Evolutionary conservation across 53 echinoderm and acorn worm genomes (phyloP), one percentile per base, ranked within the genome.

Genomic region (Glandiceps talaboti): DNA sequence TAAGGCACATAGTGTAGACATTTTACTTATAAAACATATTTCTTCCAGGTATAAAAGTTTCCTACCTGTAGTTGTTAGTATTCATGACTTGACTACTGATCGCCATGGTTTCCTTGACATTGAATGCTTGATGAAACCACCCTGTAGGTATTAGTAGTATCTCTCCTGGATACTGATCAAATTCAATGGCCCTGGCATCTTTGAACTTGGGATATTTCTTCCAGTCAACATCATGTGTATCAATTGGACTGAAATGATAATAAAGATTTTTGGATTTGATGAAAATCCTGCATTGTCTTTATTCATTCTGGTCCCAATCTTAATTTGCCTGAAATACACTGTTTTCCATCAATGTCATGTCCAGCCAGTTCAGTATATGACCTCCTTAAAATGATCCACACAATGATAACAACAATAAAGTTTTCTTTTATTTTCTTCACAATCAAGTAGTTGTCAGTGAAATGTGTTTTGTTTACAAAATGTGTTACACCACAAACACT

Each of bases 71-170:
- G 84, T 93, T 93, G 6, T 85, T 87, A 0, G 75, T 80, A 76
- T 93, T 90, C 93, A 93, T 93, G 64, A 93, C 90, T 73, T 93
- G 93, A 28, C 93, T 83, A 78, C 93, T 93, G 64, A 93, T 87
- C 76, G 93, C 93, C 26, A 90, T 81, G 1, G 90, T 93, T 81
- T 86, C 93, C 73, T 86, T 33, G n/a, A 84, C 84, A 80, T 93
- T 93, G 83, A 82, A 88, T 1, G 93, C 93, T 76, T 93, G 93
- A 33, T 93, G 93, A 33, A 93, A 93, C 93, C 93, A 93, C 14
- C 93, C 93, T 1, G 88, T 84, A 25, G 93, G 93, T n/a, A 93
- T 93, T 0, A 93, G 87, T 14, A 93, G 88, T 32, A 93, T 81
- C 80, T 93, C 93, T 73, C 93, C 93, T 1, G 93, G 90, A 73